Base-by-base conservation (phyloP, 2,113 vertebrate species). In the Ciconia stormi region DNA sequence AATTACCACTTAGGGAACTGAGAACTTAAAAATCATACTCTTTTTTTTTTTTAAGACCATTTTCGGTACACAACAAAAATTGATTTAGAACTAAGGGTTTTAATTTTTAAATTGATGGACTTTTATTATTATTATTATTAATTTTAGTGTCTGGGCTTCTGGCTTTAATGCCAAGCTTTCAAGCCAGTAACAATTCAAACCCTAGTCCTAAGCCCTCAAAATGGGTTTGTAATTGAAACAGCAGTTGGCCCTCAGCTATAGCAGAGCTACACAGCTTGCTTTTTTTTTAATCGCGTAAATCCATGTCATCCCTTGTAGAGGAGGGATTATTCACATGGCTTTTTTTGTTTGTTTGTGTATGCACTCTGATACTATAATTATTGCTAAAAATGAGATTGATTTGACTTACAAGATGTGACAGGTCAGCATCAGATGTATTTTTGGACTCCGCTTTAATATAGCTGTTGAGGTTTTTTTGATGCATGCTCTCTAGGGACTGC, bases 381-480 rank as follows among this genome's bases (percentile, higher is more conserved):
- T 77, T 88, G 56, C 44, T 94, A 92, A 93, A 65, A 77, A 84
- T 65, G 85, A 82, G 91, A 93, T 87, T 52, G 91, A 56, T 92
- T 90, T 83, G 85, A 73, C 71, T 71, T 42, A 15, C 36, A 58
- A 65, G 61, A 95, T 67, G 62, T 8, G 61, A 93, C 38, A 87
- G 96, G 94, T 87, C 94, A 92, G 32, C 77, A 62, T 32, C 82
- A 67, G 81, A 82, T 86, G 26, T 80, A 82, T 96, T 98, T 98
- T 90, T 94, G 89, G 89, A 89, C 72, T 62, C 83, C 16, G 77
- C 91, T 97, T 98, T 78, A 63, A 62, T 93, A 47, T 55, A 61
- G 88, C 52, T 80, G 85, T 90, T 95, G 86, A 71, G 62, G 87
- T 87, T 91, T 97, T 90, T 74, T 21, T 81, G 90, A 47, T 80